Evolutionary conservation across 2,797 vertebrate species (phyloP), one percentile per base, ranked within the genome.

Genomic region (Phrynocephalus guinanensis): DNA sequence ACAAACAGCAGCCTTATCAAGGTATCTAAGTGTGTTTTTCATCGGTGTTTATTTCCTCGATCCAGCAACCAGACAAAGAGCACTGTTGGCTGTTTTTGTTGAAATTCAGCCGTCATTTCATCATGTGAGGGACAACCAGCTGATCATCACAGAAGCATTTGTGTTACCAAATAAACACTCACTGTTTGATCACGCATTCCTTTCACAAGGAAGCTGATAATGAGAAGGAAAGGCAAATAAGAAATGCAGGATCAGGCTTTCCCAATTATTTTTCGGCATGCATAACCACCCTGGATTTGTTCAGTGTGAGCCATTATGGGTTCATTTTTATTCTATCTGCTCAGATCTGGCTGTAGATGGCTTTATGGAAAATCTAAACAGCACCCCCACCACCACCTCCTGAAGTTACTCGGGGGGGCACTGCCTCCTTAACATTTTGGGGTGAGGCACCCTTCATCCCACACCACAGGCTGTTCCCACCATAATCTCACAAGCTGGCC

Each of bases 81-180:
- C 78, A 78, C 66, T 75, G 15, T 24, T 68, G 79, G 63, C 44
- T 81, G 33, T 87, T 88, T 20, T 91, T 90, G 87, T 89, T 94
- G 90, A 89, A 95, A 91, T 96, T 94, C 93, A 94, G 84, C 89
- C 86, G 84, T 85, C 76, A 92, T 91, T 95, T 90, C 88, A 93
- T 68, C 83, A 92, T 89, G 86, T 86, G 78, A 79, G 11, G 18
- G 79, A 22, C 30, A 90, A 66, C 33, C n/a, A 87, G 91, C 90
- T 52, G 86, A 90, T 86, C 82, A 84, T 87, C 72, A 91, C 80
- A 93, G 90, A 79, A 5, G 87, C 79, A 79, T 93, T 93, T 90
- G 87, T 94, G 87, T 94, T 94, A 90, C 93, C 93, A 92, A 94
- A 89, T 94, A 94, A 95, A 93, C 88, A 86, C 90, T 90, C 83